These are phyloP conservation scores for Coregonus sp. DNA, from an alignment of 2,797 vertebrate species.

Conservation along the genomic window DNA sequence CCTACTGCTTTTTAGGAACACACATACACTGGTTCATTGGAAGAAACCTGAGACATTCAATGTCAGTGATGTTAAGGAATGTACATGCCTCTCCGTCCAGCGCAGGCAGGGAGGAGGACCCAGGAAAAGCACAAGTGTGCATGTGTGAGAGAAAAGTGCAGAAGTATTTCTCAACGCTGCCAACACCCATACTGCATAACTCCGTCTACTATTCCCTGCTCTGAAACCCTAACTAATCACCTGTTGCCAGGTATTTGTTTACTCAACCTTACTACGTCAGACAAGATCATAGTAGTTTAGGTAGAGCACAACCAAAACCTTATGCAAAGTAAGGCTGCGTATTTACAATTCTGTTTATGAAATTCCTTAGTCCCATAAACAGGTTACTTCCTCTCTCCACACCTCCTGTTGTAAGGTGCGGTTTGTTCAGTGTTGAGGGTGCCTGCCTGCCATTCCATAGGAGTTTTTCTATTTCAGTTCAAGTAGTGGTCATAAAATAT, in stretches of 20 bases:
- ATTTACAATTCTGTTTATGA: background rate
- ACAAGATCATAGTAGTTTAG: background rate
- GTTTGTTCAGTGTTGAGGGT: background rate
- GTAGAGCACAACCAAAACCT: background rate
- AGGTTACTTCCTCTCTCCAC: constrained; percentile 45
- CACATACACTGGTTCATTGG: constrained; percentile 36
- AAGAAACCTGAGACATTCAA: constrained; percentile 54
- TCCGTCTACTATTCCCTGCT: background rate
- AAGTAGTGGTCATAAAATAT: constrained; percentile 3
- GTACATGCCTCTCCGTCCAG: constrained; percentile 35
- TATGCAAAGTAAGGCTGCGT: background rate
- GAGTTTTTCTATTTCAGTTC: constrained; percentile 1
- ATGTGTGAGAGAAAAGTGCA: constrained; percentile 30
- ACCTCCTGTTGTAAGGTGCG: constrained; percentile 36
- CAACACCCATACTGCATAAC: constrained; percentile 16
- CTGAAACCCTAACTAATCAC: constrained; percentile 7
- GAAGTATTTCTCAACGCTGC: constrained; percentile 25
- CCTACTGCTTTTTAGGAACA: constrained; percentile 53
- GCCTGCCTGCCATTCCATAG: constrained; percentile 5
- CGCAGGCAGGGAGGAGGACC: constrained; percentile 13
- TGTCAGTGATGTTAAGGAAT: constrained; percentile 58
- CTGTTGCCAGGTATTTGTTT: background rate
- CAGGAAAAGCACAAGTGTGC: constrained; percentile 31
- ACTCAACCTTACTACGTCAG: background rate
- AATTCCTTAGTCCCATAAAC: background rate